Conservation (phyloP, 2,797 vertebrate species). For the Coluber constrictor region DNA sequence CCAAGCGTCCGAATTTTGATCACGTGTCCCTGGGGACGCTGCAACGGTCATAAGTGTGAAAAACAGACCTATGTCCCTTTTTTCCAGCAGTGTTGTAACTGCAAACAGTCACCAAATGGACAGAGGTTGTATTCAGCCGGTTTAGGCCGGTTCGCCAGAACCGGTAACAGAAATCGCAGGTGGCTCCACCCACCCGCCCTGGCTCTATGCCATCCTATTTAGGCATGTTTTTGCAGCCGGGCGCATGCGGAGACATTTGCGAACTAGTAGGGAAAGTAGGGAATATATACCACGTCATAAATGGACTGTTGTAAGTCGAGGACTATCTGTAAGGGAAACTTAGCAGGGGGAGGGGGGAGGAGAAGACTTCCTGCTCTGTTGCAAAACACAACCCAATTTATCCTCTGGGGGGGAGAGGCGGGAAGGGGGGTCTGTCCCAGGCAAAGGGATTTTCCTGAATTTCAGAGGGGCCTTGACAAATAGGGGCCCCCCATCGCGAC, state of each 20-base stretch:
- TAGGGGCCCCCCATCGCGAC: not conserved
- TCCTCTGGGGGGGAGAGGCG: too few relatives aligned
- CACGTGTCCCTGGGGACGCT: too few relatives aligned
- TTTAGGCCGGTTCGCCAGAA: too few relatives aligned
- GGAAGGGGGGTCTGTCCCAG: not conserved
- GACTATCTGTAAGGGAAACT: not conserved
- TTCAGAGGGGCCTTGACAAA: not conserved
- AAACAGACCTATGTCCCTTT: fast-evolving
- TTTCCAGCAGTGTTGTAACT: not conserved
- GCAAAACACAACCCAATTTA: not conserved
- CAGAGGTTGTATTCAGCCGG: too few relatives aligned
- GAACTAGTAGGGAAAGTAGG: too few relatives aligned
- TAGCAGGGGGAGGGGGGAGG: not conserved
- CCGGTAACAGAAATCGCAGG: too few relatives aligned
- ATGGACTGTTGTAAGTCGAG: not conserved
- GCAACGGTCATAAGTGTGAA: not conserved
- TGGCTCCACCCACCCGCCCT: fast-evolving
- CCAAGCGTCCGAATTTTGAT: too few relatives aligned
- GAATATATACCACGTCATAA: not conserved
- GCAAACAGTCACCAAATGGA: not conserved
- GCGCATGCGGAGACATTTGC: too few relatives aligned
- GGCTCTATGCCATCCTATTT: too few relatives aligned
- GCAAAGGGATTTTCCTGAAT: not conserved
- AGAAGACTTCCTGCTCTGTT: not conserved
- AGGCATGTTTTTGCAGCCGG: too few relatives aligned